Conservation (phyloP, 1,140 invertebrate genomes). For the Drosophila aff. region DNA sequence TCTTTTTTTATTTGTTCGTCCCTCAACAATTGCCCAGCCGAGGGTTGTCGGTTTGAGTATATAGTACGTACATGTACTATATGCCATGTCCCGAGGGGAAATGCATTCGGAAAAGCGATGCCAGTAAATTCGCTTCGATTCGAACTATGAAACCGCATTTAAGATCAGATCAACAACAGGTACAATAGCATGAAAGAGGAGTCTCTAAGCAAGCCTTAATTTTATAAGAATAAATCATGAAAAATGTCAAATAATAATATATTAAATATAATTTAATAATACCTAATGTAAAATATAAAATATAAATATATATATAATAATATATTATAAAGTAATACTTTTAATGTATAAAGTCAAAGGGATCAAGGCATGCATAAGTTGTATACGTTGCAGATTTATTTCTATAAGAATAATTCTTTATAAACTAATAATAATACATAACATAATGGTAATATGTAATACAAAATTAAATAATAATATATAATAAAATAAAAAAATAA, state of each 20-base stretch:
- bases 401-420: too few relatives aligned
- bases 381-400: too few relatives aligned
- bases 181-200: background rate
- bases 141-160: conserved; percentile 7
- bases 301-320: too few relatives aligned
- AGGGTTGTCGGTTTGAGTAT: background rate
- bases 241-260: background rate
- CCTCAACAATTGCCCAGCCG: conserved; percentile 31
- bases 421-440: too few relatives aligned
- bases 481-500: too few relatives aligned
- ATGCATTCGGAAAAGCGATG: conserved; percentile 9
- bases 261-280: background rate
- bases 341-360: too few relatives aligned
- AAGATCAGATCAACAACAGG: background rate
- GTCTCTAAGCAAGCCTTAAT: background rate
- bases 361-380: too few relatives aligned
- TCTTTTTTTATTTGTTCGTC: conserved; percentile 49
- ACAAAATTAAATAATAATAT: too few relatives aligned
- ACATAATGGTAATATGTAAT: too few relatives aligned
- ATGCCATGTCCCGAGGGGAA: background rate
- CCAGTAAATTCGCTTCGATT: background rate
- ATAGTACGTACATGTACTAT: too few relatives aligned
- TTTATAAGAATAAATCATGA: background rate
- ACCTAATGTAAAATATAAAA: too few relatives aligned
- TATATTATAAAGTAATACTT: too few relatives aligned